These are phyloP conservation scores for Sialia sialis DNA, from an alignment of 2,113 vertebrate species.

Conservation along the genomic window DNA sequence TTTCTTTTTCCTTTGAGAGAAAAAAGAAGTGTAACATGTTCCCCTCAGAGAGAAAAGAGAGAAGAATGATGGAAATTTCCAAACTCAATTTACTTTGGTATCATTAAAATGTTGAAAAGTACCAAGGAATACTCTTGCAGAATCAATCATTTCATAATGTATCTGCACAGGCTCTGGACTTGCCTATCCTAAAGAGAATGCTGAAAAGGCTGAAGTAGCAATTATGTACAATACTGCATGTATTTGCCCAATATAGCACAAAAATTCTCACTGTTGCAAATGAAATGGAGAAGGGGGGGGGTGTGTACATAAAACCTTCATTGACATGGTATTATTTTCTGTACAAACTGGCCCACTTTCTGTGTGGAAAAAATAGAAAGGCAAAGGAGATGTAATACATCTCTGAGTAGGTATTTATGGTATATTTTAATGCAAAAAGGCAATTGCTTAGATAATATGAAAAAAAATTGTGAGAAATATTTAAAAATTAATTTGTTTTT, in stretches of 20 bases:
- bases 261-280: background rate
- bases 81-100: slow-evolving; percentile 19
- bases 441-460: background rate
- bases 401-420: background rate
- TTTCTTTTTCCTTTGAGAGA: background rate
- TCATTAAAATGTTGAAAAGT: slow-evolving; percentile 7
- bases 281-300: background rate
- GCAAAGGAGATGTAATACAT: background rate
- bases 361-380: background rate
- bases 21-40: background rate
- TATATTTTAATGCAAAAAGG: background rate
- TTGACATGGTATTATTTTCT: background rate
- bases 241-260: background rate
- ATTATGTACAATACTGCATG: background rate
- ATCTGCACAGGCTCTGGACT: background rate
- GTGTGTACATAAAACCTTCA: background rate
- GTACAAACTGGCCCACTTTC: background rate
- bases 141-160: slow-evolving; percentile 39
- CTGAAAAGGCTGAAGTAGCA: slow-evolving; percentile 15
- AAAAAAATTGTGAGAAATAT: background rate
- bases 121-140: background rate
- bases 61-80: slow-evolving; percentile 32
- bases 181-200: background rate
- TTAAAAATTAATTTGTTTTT: background rate
- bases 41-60: background rate